Evolutionary conservation across 2,797 vertebrate species (phyloP), one percentile per base, ranked within the genome.

Genomic region (Pachyuromys duprasi): DNA sequence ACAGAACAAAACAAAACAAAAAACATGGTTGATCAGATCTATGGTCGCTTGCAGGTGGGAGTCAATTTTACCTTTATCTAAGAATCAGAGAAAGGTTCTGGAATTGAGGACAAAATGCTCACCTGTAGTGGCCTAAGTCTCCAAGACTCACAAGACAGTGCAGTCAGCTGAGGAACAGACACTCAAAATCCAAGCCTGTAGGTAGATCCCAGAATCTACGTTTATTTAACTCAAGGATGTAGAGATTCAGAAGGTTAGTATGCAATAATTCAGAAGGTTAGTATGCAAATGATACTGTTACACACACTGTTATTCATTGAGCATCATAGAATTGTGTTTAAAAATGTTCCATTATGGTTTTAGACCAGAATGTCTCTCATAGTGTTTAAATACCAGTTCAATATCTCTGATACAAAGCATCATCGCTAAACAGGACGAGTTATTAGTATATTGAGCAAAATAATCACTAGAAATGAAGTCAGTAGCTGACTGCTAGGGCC

Each of bases 401-500:
- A 8, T 60, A 49, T 63, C n/a, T 14, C 36, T 90, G 74, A 75
- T 67, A 36, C 24, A 83, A 70, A 69, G 33, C 78, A 57, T 60
- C 86, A 39, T 72, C 33, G n/a, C 49, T 94, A 92, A 84, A 65
- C 11, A 79, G 39, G 53, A 86, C 75, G 67, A 78, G 13, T 80
- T 65, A 86, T 82, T 90, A 86, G 2, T 49, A 8, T 79, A 17
- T n/a, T 65, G 49, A 89, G 53, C 5, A 91, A 94, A 94, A 94
- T 86, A 88, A 92, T 84, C 39, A 83, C 55, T 90, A 90, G 62
- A 96, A 95, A 81, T 91, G 36, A 87, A 93, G 74, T 92, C 76
- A 60, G 53, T 86, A 63, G 31, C 33, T 11, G 53, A 81, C 13
- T 55, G 53, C 69, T 69, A 69, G 7, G 33, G 62, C 15, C 45